phyloP scores from a whole-genome alignment of 2,113 vertebrate species.

The Polyodon spathula region DNA sequence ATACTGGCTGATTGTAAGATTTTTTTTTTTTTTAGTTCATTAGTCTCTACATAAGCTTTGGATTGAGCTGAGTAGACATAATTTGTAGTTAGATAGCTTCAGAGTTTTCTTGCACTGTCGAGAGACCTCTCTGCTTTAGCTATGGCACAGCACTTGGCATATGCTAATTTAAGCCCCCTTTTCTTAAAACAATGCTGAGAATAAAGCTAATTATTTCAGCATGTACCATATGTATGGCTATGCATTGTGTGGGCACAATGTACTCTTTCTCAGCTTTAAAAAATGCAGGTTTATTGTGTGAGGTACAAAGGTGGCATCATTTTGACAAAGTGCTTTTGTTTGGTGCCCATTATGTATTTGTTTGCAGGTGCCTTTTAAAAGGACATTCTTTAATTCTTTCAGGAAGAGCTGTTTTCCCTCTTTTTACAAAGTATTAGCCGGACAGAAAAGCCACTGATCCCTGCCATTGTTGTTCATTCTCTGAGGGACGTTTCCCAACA shows the following conservation, averaged over 20 bases:
- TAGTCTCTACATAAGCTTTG: too few species aligned
- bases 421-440: conserved; percentile 78
- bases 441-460: conserved; percentile 80
- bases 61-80: too few species aligned
- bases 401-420: conserved; percentile 82
- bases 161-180: conserved; percentile 23
- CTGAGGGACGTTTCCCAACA: conserved; percentile 83
- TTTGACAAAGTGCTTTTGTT: conserved; percentile 76
- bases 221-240: conserved; percentile 19
- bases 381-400: conserved; percentile 72
- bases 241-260: conserved; percentile 25
- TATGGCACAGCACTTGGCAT: conserved; percentile 14
- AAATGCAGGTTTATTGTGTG: conserved; percentile 32
- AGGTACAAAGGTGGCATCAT: conserved; percentile 46
- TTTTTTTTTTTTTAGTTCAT: too few species aligned
- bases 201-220: conserved; percentile 23
- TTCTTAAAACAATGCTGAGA: conserved; percentile 15
- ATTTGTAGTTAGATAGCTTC: too few species aligned
- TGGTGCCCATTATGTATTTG: conserved; percentile 53
- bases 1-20: too few species aligned
- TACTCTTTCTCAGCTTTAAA: conserved; percentile 25
- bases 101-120: too few species aligned
- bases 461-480: conserved; percentile 74
- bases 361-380: conserved; percentile 88
- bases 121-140: conserved; percentile 3